These are phyloP conservation scores for Ascaphus truei DNA, from an alignment of 2,113 vertebrate species.

Conservation along the genomic window DNA sequence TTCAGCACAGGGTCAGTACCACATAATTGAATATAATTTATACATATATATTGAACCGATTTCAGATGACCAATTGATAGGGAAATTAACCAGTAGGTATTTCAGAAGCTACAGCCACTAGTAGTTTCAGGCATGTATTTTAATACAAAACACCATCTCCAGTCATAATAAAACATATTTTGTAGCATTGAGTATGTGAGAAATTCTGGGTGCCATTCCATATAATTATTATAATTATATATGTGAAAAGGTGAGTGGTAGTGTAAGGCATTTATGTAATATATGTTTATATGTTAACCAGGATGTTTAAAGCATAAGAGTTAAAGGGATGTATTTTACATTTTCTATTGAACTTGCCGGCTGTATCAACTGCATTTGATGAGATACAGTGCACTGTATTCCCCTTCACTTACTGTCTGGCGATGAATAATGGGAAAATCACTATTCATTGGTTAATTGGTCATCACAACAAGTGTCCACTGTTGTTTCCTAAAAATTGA, in stretches of 20 bases:
- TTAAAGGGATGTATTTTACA: neutral
- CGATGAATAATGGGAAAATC: conserved; percentile 7
- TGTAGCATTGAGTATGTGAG: neutral
- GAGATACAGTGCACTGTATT: neutral
- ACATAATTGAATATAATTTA: too few species aligned
- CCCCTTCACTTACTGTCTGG: neutral
- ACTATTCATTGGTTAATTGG: conserved; percentile 19
- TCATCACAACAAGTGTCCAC: neutral
- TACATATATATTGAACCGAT: too few species aligned
- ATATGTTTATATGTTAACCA: neutral
- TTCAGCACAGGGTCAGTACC: too few species aligned
- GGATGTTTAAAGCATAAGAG: neutral
- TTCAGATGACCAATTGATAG: too few species aligned
- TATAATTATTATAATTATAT: neutral
- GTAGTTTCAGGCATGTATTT: too few species aligned
- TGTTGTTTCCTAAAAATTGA: too few species aligned
- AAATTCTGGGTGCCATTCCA: neutral
- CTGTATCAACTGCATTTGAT: neutral
- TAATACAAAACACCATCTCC: neutral
- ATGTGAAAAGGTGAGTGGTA: neutral
- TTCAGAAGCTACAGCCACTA: too few species aligned
- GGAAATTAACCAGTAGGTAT: too few species aligned
- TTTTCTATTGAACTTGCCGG: neutral
- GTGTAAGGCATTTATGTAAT: too few species aligned
- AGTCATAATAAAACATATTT: neutral